phyloP scores from a whole-genome alignment of 2,797 vertebrate species.

The Tapirus indicus region DNA sequence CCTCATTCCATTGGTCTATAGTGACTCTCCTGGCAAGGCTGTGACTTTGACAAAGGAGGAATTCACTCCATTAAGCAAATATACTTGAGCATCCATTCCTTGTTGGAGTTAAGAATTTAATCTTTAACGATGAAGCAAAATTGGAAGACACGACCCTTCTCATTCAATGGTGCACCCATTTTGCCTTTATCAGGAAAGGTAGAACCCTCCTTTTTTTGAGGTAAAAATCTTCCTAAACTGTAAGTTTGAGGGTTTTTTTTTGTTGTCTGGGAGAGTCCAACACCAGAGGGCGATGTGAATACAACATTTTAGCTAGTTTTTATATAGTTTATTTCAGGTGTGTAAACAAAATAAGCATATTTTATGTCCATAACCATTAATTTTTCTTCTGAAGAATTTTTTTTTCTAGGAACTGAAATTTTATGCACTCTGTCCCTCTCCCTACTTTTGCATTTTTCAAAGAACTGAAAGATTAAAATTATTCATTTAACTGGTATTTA shows the following conservation, averaged over 20 bases:
- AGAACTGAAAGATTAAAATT: neutral
- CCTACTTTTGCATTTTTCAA: neutral
- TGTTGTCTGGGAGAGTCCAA: slow-evolving; percentile 28
- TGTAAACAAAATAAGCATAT: slow-evolving; percentile 43
- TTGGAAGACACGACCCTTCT: neutral
- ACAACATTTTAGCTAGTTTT: slow-evolving; percentile 62
- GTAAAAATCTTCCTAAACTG: neutral
- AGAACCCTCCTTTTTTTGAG: neutral
- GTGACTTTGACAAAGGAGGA: neutral
- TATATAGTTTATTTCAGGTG: neutral
- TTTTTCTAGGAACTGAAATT: neutral
- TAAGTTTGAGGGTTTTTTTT: neutral
- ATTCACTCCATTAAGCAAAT: neutral
- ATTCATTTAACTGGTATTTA: slow-evolving; percentile 31
- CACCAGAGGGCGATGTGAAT: slow-evolving; percentile 79
- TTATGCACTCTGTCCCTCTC: neutral
- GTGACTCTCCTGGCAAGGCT: neutral
- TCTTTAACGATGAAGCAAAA: neutral
- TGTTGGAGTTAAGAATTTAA: neutral
- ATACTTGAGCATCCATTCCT: neutral
- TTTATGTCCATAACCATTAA: neutral
- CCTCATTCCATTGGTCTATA: neutral
- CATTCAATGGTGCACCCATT: rapidly evolving
- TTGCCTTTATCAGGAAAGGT: neutral
- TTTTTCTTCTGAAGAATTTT: neutral